phyloP scores from a whole-genome alignment of 2,888 invertebrate species.

The Dryobota labecula region DNA sequence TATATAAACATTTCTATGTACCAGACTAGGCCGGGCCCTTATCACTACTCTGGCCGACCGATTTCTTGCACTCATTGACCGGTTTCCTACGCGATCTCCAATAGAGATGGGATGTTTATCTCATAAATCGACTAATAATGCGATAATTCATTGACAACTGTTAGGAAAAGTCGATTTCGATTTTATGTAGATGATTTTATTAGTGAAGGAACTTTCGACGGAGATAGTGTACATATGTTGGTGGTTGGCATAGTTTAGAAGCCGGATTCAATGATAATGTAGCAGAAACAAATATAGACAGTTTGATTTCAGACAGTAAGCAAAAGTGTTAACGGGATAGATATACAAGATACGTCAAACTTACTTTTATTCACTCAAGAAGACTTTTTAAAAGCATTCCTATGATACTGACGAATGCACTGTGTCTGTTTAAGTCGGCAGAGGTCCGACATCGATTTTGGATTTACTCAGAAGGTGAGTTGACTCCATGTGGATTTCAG shows the following conservation, averaged over 20 bases:
- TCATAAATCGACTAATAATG: conserved; percentile 54
- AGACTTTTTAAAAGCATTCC: neutral
- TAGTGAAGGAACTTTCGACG: conserved; percentile 31
- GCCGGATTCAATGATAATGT: neutral
- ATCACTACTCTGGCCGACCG: conserved; percentile 39
- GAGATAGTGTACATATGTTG: conserved; percentile 15
- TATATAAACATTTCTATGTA: conserved; percentile 41
- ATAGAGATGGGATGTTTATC: conserved; percentile 54
- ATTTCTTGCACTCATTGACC: conserved; percentile 51
- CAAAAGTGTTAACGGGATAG: neutral
- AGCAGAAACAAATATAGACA: neutral
- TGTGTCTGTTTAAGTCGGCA: neutral
- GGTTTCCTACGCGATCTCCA: conserved; percentile 53
- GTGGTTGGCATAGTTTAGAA: conserved; percentile 6
- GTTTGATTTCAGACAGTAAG: neutral
- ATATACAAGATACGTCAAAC: no score
- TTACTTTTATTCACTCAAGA: neutral
- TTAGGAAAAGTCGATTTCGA: conserved; percentile 47
- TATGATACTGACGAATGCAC: neutral
- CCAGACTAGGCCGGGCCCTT: conserved; percentile 34
- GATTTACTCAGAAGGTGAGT: neutral
- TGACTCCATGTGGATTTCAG: neutral
- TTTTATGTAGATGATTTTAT: conserved; percentile 49
- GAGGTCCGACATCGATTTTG: neutral
- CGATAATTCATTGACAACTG: conserved; percentile 46